A percentile compares a stretch with the other conserved stretches of the same genome.
Conservation (phyloP, 2,797 vertebrate genomes). For the Pangasius mekongensis region DNA sequence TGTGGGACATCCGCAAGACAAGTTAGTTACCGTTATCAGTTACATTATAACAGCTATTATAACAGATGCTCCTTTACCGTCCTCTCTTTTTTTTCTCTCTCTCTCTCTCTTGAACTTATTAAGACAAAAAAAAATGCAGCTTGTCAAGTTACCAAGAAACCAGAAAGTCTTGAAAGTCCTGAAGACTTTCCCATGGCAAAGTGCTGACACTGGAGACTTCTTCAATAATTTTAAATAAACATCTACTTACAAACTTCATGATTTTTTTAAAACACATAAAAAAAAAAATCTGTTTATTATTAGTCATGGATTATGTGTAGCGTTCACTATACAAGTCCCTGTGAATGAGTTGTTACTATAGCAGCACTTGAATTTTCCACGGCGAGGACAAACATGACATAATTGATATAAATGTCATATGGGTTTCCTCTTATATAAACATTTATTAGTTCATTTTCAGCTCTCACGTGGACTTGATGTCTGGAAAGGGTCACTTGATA, state of each 20-base stretch:
- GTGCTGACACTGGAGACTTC: neutral
- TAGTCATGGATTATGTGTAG: neutral
- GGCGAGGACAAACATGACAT: constrained; percentile 2
- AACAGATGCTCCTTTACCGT: neutral
- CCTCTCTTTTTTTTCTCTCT: neutral
- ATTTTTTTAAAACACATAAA: neutral
- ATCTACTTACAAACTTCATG: neutral
- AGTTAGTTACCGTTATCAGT: neutral
- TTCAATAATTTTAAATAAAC: neutral
- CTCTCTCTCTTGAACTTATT: neutral
- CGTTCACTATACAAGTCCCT: neutral
- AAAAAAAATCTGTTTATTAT: neutral
- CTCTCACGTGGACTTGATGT: constrained; percentile 10
- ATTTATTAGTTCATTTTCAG: constrained; percentile 1
- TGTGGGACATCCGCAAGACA: neutral
- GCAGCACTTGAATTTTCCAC: neutral
- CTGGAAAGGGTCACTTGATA: constrained; percentile 34
- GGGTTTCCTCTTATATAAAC: neutral
- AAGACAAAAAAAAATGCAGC: neutral
- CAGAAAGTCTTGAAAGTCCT: neutral
- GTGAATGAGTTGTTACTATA: constrained; percentile 10
- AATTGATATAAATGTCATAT: neutral
- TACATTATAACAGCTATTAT: neutral
- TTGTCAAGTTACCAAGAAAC: neutral
- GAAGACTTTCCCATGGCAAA: neutral